Base-by-base conservation (phyloP, 2,797 vertebrate species). In the Pangasius sanitwongsei region DNA sequence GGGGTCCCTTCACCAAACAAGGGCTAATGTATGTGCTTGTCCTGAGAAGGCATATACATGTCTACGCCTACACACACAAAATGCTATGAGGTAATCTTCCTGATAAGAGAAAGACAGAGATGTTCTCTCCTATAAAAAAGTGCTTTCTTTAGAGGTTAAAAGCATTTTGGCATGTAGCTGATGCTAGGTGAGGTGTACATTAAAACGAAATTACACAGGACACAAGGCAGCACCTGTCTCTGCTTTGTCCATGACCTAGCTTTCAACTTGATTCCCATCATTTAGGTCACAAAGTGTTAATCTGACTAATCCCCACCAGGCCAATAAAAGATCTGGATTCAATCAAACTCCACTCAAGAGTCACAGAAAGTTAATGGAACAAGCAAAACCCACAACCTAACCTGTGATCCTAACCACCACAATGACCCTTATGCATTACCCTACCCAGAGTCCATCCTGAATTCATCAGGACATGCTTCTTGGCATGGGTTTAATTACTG, bases 291-390 rank as follows among this genome's bases (percentile, higher is more conserved):
- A 87, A 89, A 91, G 90, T 92, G 91, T 90, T 93, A 94, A 93
- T 93, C 91, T 85, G 84, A 31, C 87, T 90, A 92, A 92, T 92
- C 89, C 87, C 89, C 90, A 83, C 63, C 89, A 89, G 90, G 61
- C 91, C 91, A 92, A 89, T 91, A 90, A 91, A 91, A 92, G 65
- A 91, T 93, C 92, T 93, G 92, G 92, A 89, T 80, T 89, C 89
- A 92, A 92, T 94, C 91, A 93, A 85, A 87, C 69, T 83, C 80
- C 87, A 86, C 88, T 88, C 88, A 87, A 88, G 89, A 91, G 77
- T 65, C 91, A 80, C 63, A 15, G 37, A 89, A 82, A 69, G 50
- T 85, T 89, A 88, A 89, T 92, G 84, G 82, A 91, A 89, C 90
- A 84, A 91, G 86, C 78, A 78, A 89, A 87, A 86, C 55, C 90